Percentiles rank a stretch among this genome's conserved stretches.
Conservation (phyloP, 2,888 invertebrate genomes). For the Caenorhabditis sp. region DNA sequence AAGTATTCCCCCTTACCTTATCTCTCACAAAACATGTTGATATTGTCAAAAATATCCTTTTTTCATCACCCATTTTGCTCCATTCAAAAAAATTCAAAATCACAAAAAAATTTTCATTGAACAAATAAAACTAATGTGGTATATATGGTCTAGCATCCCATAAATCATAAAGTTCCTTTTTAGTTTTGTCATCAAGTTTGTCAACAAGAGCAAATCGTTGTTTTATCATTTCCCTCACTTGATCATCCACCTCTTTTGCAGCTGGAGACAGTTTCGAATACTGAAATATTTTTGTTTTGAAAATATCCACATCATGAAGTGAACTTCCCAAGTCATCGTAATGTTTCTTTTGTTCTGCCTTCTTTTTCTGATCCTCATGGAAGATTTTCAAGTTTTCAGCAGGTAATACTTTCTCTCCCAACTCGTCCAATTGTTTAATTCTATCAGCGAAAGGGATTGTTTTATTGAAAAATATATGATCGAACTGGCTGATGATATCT, state of each 20-base stretch:
- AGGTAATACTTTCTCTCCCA: conserved; percentile 51
- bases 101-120: too few species aligned
- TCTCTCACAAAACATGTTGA: too few species aligned
- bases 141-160: conserved; percentile 33
- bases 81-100: too few species aligned
- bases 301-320: too few species aligned
- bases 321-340: conserved; percentile 45
- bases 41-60: too few species aligned
- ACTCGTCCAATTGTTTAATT: conserved; percentile 50
- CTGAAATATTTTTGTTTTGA: too few species aligned
- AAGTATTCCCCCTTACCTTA: too few species aligned
- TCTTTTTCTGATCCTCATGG: conserved; percentile 51
- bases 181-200: conserved; percentile 38
- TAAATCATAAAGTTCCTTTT: conserved; percentile 50
- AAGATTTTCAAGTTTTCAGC: conserved; percentile 53
- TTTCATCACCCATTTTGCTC: too few species aligned
- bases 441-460: conserved; percentile 47
- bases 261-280: conserved; percentile 14
- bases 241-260: conserved; percentile 52
- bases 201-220: conserved; percentile 51
- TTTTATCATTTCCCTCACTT: conserved; percentile 50
- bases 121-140: too few species aligned
- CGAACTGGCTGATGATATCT: conserved; percentile 48
- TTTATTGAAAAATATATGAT: conserved; percentile 48
- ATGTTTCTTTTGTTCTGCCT: conserved; percentile 41